Evolutionary conservation across 2,113 vertebrate genomes (phyloP).

Genomic region (Syrrhaptes paradoxus): DNA sequence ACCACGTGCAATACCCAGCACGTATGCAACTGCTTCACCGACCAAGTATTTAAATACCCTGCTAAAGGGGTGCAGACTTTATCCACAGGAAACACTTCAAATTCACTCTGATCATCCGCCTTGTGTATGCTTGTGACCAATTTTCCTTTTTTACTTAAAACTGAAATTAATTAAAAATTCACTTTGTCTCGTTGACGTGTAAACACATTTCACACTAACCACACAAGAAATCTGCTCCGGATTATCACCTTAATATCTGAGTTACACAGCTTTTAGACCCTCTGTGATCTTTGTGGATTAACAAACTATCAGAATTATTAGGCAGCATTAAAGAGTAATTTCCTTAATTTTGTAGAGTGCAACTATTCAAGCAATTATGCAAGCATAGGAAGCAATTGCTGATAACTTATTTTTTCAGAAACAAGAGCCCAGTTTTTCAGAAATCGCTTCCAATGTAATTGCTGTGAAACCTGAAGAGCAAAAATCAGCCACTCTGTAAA

Average conservation of each 20-base stretch:
- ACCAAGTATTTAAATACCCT: neutral
- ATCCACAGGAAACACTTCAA: neutral
- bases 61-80: neutral
- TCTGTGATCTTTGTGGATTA: neutral
- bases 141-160: neutral
- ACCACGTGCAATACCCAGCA: neutral
- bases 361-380: constrained; percentile 26
- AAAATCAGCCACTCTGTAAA: constrained; percentile 33
- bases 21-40: neutral
- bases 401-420: constrained; percentile 66
- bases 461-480: constrained; percentile 51
- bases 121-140: accelerated
- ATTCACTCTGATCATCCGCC: neutral
- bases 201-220: neutral
- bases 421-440: constrained; percentile 11
- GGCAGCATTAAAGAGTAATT: neutral
- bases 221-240: neutral
- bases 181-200: neutral
- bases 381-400: constrained; percentile 52
- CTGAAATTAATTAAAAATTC: neutral
- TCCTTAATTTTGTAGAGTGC: neutral
- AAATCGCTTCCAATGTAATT: constrained; percentile 44
- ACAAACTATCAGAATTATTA: neutral
- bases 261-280: neutral
- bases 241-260: neutral